Evolutionary conservation across 2,888 invertebrate species (phyloP), one percentile per base, ranked within the genome.

Genomic region (Scelioninae gen. 1): DNA sequence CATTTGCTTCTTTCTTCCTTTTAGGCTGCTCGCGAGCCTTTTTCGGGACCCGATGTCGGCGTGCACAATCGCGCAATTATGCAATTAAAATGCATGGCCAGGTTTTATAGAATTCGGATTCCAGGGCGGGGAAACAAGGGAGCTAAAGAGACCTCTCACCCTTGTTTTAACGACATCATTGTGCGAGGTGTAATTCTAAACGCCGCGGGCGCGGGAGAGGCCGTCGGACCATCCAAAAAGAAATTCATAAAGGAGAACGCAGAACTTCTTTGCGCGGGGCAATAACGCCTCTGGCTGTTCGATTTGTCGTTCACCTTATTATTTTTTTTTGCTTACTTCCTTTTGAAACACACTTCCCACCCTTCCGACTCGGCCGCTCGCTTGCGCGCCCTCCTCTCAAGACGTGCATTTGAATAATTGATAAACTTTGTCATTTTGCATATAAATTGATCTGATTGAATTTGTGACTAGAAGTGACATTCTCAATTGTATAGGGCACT

Each of bases 31-130:
- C 34, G n/a, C 53, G 43, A 38, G 55, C 66, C 55, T 68, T 45
- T 68, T 68, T 45, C 31, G 66, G 51, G 40, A 13, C 65, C 65
- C n/a, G 40, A 51, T 13, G 55, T 55, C 15, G 34, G 45, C 45
- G 34, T 49, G n/a, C n/a, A 83, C 80, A 83, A 77, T 83, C 62
- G 79, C 74, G 80, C 72, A 83, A 83, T 83, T 80, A 80, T 83
- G 75, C 83, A 83, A 83, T 83, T 80, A 83, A 80, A 71, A 56
- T 56, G 51, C 38, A 56, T 53, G 43, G 29, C 56, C 16, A 31
- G 43, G 49, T 40, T 75, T 75, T 53, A 79, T 58, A 60, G 66
- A 74, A 66, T 53, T 74, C 29, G 10, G 47, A 45, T 31, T 16
- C 10, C 13, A 11, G n/a, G 34, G 16, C 3, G 40, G 13, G 49